phyloP scores from a whole-genome alignment of 2,113 vertebrate species.

The Neomonachus schauinslandi region DNA sequence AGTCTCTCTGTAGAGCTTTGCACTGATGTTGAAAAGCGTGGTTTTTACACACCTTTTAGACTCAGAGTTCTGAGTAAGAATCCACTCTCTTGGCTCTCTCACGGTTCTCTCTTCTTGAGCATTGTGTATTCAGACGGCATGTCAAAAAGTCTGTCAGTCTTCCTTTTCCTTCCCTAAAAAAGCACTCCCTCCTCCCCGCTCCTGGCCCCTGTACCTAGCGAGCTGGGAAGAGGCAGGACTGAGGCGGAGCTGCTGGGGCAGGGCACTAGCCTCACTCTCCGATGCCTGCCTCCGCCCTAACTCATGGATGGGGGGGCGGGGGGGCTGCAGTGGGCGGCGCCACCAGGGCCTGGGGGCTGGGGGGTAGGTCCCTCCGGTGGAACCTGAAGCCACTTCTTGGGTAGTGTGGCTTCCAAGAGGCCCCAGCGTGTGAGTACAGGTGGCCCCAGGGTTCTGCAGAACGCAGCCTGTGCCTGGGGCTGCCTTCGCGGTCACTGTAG shows the following conservation, averaged over 20 bases:
- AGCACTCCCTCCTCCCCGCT: no score
- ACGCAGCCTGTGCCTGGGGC: background rate
- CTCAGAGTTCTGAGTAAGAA: background rate
- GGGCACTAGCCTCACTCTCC: background rate
- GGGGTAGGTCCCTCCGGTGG: background rate
- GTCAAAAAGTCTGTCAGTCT: background rate
- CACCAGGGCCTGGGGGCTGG: fast-evolving
- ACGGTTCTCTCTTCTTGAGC: background rate
- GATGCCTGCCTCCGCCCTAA: background rate
- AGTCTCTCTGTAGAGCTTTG: background rate
- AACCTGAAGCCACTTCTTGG: background rate
- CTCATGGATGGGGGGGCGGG: background rate
- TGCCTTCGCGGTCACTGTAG: fast-evolving
- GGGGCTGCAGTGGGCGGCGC: fast-evolving
- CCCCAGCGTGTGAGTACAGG: background rate
- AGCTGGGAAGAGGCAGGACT: background rate
- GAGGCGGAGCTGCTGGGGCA: fast-evolving
- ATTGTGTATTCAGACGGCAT: background rate
- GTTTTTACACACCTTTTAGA: background rate
- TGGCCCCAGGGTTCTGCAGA: background rate
- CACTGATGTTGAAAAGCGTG: background rate
- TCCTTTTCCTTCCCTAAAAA: background rate
- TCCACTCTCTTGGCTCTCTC: background rate
- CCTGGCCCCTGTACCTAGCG: fast-evolving
- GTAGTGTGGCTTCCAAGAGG: background rate